These are phyloP conservation scores for Caenorhabditis drosophilae DNA, from an alignment of 2,888 invertebrate species.

Conservation along the genomic window DNA sequence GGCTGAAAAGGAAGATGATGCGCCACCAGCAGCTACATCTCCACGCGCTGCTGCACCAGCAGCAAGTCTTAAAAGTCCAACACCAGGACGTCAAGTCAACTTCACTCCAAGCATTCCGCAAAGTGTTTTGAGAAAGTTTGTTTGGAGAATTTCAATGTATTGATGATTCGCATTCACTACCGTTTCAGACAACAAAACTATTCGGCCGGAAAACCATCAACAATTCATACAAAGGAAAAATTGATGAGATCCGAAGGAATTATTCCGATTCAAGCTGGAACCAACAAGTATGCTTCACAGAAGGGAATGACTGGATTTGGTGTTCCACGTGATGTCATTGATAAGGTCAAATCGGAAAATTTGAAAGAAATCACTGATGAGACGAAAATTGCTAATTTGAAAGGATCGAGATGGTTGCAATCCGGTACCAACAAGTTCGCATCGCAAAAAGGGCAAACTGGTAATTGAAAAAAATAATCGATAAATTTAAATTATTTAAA, in stretches of 20 bases:
- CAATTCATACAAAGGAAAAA: conserved; percentile 65
- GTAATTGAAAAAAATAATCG: conserved; percentile 39
- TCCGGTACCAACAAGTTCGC: conserved; percentile 70
- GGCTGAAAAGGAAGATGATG: conserved; percentile 33
- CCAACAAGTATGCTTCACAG: conserved; percentile 69
- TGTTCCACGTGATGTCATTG: conserved; percentile 68
- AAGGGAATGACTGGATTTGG: conserved; percentile 69
- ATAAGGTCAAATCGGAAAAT: conserved; percentile 68
- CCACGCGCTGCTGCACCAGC: conserved; percentile 46
- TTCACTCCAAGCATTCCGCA: conserved; percentile 43
- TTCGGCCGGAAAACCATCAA: conserved; percentile 66
- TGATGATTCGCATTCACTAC: conserved; percentile 5
- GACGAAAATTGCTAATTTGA: conserved; percentile 66
- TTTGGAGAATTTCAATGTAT: not conserved
- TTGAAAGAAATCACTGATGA: conserved; percentile 66
- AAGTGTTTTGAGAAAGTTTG: conserved; percentile 47
- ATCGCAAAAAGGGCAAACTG: conserved; percentile 68
- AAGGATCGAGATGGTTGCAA: conserved; percentile 67
- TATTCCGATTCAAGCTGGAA: conserved; percentile 68
- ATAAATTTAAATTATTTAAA: too few species aligned
- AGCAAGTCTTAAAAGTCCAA: conserved; percentile 56
- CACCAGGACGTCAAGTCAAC: conserved; percentile 47
- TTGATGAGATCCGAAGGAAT: conserved; percentile 66
- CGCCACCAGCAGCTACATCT: conserved; percentile 44
- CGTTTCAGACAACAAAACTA: conserved; percentile 58